Base-by-base conservation (phyloP, 2,113 vertebrate genomes). In the Ammospiza nelsoni region DNA sequence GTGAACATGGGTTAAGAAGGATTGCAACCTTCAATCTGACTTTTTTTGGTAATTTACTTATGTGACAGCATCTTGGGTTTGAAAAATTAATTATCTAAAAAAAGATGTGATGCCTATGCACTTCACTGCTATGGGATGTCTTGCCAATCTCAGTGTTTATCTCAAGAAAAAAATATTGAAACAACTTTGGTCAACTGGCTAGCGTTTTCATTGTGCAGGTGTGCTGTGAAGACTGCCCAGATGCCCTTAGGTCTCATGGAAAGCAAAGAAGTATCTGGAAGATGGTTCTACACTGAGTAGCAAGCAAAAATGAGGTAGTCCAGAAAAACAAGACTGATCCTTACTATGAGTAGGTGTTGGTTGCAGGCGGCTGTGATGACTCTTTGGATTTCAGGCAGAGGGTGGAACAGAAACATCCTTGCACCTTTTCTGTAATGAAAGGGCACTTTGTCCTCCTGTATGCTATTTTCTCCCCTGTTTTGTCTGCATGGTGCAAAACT, bases 81-180 rank as follows among this genome's bases (percentile, higher is more conserved):
- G 16, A 33, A 52, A 72, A 27, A 8, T 61, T 66, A 57, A 52
- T 80, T 29, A 10, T 35, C 7, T 43, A 37, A 15, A 63, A 58
- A 58, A 54, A 39, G 6, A 1, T n/a, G 14, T 17, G 8, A n/a
- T 48, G 24, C 5, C 21, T 57, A 0, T 35, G 21, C 4, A 16
- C 21, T 72, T 82, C 27, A 37, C 22, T 77, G 58, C 15, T 49
- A 0, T 33, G 23, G 29, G 39, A 41, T 35, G 4, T 68, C 12
- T 61, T 55, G 35, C 39, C 25, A 66, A 37, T 72, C 9, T 72
- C 25, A 29, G 15, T 43, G 15, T 43, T 43, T 43, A 43, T 43
- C 41, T 43, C 15, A 55, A 67, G 23, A 24, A 58, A 58, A 12
- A 87, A 16, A 2, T 33, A 11, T 8, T 75, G 27, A 46, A 23